Base-by-base conservation (phyloP, 2,113 vertebrate genomes). In the Hemiscyllium ocellatum region DNA sequence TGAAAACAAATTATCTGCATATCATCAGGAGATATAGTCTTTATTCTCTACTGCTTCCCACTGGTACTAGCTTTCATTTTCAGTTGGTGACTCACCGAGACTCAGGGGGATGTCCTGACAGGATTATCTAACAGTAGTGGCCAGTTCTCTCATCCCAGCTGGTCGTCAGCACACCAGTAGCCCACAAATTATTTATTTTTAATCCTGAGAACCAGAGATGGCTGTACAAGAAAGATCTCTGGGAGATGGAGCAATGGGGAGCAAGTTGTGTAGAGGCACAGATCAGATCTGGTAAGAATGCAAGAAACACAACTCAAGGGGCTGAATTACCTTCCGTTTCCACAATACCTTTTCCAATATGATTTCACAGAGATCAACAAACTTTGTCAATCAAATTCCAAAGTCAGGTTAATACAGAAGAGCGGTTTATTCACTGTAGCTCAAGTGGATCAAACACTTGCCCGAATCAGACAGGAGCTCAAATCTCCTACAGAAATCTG, bases 1-100 rank as follows among this genome's bases (percentile, higher is more conserved):
- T 96, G 19, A 95, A 95, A 17, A 94, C 78, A 66, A 29, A 65
- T 95, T 87, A 96, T 95, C 50, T 95, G 52, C 8, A 69, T 24
- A 95, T 83, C 65, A 0, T 4, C 86, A 96, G 95, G 65, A 91
- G 37, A 24, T 50, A n/a, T 19, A 61, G 76, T 13, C 33, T 78
- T 78, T n/a, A 78, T n/a, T n/a, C 76, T 33, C 76, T 78, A n/a
- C 76, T 33, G 2, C 33, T 85, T 22, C 17, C 33, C 80, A 2
- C 37, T 22, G 5, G 15, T n/a, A n/a, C 37, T 6, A 1, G 47
- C 0, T 22, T 20, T 37, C 83, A 86, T 86, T 86, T 7, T 86
- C 83, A 42, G 19, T 19, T 47, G 47, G 2, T 4, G 22, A 7
- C 42, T 22, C 42, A 33, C 33, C 20, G 6, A 47, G 37, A 20